phyloP scores from a whole-genome alignment of 2,888 invertebrate species.

The Acanthosepion lycidas region DNA sequence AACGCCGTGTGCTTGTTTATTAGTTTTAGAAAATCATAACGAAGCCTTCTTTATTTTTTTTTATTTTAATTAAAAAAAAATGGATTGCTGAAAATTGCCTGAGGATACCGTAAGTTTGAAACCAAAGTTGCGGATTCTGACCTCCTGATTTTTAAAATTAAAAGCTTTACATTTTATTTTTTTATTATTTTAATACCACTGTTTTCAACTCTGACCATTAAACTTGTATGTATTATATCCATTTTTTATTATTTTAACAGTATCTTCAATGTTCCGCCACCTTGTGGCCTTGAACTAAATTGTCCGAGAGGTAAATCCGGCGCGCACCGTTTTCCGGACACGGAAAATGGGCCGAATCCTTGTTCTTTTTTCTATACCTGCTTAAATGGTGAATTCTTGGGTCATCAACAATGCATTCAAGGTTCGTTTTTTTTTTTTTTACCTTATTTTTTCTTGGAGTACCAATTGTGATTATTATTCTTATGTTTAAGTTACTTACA shows the following conservation, averaged over 20 bases:
- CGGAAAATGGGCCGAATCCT: not conserved
- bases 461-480: too few species aligned
- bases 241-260: not conserved
- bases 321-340: conserved; percentile 15
- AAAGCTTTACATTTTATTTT: too few species aligned
- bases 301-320: conserved; percentile 35
- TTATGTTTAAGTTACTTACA: too few species aligned
- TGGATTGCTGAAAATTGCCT: too few species aligned
- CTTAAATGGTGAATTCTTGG: not conserved
- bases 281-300: conserved; percentile 15
- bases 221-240: too few species aligned
- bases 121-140: too few species aligned
- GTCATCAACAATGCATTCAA: conserved; percentile 37
- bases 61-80: not conserved
- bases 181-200: too few species aligned
- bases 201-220: too few species aligned
- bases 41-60: not conserved
- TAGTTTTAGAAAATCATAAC: not conserved
- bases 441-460: not conserved
- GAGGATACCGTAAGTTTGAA: too few species aligned
- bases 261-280: conserved; percentile 13
- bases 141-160: too few species aligned
- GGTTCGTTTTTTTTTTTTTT: not conserved
- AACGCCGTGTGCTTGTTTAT: not conserved
- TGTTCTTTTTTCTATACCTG: conserved; percentile 45